phyloP scores from a whole-genome alignment of 2,797 vertebrate species.

The Sebastiscus tertius region DNA sequence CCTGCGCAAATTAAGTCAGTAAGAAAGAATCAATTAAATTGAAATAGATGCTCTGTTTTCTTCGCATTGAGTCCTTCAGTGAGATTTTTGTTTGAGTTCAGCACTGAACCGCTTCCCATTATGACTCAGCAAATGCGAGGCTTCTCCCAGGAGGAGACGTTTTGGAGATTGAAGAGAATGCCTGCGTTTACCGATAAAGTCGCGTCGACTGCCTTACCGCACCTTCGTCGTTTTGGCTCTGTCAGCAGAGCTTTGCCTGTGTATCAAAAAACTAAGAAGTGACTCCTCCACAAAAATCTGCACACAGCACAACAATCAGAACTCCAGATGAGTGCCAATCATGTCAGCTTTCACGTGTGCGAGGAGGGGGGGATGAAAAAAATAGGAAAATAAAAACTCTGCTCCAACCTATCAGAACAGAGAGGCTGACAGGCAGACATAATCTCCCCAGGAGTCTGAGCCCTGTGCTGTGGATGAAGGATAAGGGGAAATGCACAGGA shows the following conservation, averaged over 20 bases:
- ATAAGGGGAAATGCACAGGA: conserved; percentile 33
- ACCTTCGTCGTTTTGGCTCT: conserved; percentile 23
- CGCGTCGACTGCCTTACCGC: conserved; percentile 8
- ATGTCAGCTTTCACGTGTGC: conserved; percentile 58
- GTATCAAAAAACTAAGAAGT: conserved; percentile 49
- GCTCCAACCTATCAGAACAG: conserved; percentile 63
- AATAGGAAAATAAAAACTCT: conserved; percentile 33
- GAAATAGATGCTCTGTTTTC: conserved; percentile 55
- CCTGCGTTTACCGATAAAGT: conserved; percentile 62
- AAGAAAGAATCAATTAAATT: conserved; percentile 55
- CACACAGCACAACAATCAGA: conserved; percentile 62
- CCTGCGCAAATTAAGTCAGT: conserved; percentile 48
- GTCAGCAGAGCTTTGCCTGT: conserved; percentile 46
- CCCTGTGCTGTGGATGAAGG: conserved; percentile 57
- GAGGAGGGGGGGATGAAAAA: background rate
- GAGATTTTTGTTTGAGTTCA: conserved; percentile 27
- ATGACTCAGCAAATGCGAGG: conserved; percentile 54
- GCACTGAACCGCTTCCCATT: conserved; percentile 19
- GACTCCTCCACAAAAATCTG: conserved; percentile 56
- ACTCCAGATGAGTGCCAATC: conserved; percentile 72
- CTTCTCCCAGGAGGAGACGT: conserved; percentile 13
- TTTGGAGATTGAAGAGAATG: conserved; percentile 38
- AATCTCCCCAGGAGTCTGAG: conserved; percentile 72
- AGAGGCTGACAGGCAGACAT: conserved; percentile 73
- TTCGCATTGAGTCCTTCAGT: conserved; percentile 17